Evolutionary conservation across 2,797 vertebrate species (phyloP).

Genomic region (Scarus forsteni): DNA sequence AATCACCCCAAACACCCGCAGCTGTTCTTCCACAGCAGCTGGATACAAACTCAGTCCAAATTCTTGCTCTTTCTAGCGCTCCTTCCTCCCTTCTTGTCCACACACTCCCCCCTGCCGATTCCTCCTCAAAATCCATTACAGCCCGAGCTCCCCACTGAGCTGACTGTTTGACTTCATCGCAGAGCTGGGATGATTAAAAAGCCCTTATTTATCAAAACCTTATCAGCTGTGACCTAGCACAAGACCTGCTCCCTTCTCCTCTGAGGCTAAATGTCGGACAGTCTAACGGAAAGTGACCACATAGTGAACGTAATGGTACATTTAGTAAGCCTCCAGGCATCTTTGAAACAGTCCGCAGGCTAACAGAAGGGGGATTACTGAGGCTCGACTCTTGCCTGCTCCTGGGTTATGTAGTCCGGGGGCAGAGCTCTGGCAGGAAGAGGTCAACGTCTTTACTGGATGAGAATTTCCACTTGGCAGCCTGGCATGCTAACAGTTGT

Average conservation of each 20-base stretch:
- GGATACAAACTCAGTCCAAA: slow-evolving; percentile 16
- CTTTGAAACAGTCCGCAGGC: slow-evolving; percentile 35
- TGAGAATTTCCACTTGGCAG: slow-evolving; percentile 78
- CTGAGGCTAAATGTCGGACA: slow-evolving; percentile 14
- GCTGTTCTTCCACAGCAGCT: slow-evolving; percentile 40
- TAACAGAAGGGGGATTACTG: slow-evolving; percentile 58
- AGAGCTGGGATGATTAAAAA: slow-evolving; percentile 26
- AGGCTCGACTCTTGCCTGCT: slow-evolving; percentile 32
- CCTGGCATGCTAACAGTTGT: slow-evolving; percentile 39
- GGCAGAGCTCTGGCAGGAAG: slow-evolving; percentile 51
- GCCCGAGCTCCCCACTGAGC: slow-evolving; percentile 15
- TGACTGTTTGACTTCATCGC: slow-evolving; percentile 18
- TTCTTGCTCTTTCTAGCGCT: slow-evolving; percentile 11
- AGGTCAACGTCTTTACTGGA: slow-evolving; percentile 63
- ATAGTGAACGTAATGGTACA: slow-evolving; percentile 20
- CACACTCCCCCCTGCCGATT: neutral
- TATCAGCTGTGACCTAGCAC: slow-evolving; percentile 17
- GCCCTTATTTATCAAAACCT: slow-evolving; percentile 26
- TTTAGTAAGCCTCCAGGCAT: slow-evolving; percentile 12
- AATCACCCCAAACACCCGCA: slow-evolving; percentile 61
- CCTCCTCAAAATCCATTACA: neutral
- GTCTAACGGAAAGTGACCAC: slow-evolving; percentile 13
- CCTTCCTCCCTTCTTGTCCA: neutral
- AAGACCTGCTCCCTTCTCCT: slow-evolving; percentile 1
- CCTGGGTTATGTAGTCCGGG: slow-evolving; percentile 30